Conservation (phyloP, 2,113 vertebrate species). For the Mastomys natalensis region DNA sequence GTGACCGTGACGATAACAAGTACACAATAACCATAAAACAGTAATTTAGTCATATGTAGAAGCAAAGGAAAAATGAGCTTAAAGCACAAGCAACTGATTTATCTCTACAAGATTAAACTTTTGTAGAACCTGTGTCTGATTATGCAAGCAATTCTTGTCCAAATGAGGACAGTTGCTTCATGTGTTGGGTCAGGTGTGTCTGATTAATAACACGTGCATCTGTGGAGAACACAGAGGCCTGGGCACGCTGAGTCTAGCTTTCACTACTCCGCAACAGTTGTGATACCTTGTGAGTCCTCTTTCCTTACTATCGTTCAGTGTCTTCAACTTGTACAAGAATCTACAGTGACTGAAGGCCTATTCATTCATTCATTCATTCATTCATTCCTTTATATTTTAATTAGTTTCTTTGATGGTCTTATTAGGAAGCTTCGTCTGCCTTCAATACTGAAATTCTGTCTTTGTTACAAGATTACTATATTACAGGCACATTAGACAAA, state of each 20-base stretch:
- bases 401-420: background rate
- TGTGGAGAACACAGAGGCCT: background rate
- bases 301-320: background rate
- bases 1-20: background rate
- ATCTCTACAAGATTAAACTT: background rate
- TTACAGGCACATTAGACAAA: background rate
- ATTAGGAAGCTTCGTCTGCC: background rate
- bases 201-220: background rate
- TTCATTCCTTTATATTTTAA: background rate
- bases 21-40: background rate
- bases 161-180: background rate
- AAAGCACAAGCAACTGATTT: background rate
- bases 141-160: background rate
- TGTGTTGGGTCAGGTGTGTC: background rate
- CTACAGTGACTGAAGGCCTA: background rate
- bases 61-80: slow-evolving; percentile 2
- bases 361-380: too few species aligned
- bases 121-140: background rate
- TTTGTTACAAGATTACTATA: background rate
- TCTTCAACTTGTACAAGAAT: background rate
- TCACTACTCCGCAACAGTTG: background rate
- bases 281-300: background rate
- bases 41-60: background rate
- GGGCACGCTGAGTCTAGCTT: background rate
- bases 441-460: background rate